phyloP scores from a whole-genome alignment of 2,797 vertebrate genomes.

The Hippocampus kuda region DNA sequence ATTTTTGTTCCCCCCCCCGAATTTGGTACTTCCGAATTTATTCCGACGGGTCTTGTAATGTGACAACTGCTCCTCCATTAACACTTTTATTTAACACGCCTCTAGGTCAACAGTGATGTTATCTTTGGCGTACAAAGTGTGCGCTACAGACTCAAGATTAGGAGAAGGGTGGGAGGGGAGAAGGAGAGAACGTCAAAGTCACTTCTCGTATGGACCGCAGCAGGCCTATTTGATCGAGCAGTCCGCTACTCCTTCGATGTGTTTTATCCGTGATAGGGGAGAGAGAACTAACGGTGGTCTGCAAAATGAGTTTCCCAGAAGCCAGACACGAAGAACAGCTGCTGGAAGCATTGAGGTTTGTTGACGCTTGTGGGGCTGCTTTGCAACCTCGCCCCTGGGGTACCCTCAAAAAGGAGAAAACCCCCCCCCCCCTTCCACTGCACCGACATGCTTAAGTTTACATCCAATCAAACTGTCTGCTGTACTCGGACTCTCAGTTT shows the following conservation, averaged over 20 bases:
- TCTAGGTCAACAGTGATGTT: conserved; percentile 24
- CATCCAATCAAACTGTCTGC: conserved; percentile 34
- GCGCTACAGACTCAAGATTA: conserved; percentile 29
- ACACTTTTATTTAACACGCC: conserved; percentile 39
- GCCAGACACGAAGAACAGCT: conserved; percentile 46
- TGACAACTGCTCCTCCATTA: conserved; percentile 36
- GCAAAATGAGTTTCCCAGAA: conserved; percentile 60
- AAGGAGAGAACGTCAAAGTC: conserved; percentile 8
- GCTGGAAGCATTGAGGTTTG: conserved; percentile 54
- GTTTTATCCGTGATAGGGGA: conserved; percentile 25
- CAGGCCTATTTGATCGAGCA: conserved; percentile 42
- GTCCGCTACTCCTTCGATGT: conserved; percentile 39
- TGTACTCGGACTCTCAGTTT: conserved; percentile 7
- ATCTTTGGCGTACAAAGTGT: conserved; percentile 33
- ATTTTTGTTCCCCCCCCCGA: too few relatives aligned
- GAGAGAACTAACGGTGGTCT: conserved; percentile 28
- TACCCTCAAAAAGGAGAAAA: conserved; percentile 17
- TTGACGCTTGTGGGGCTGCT: conserved; percentile 34
- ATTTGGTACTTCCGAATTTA: conserved; percentile 3
- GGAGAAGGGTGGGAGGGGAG: conserved; percentile 8
- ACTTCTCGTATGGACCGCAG: conserved; percentile 40
- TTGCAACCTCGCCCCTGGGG: conserved; percentile 31
- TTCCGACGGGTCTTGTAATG: conserved; percentile 9
- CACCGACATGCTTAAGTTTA: conserved; percentile 24
- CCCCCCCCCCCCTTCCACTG: conserved; percentile 12